Evolutionary conservation across 2,797 vertebrate genomes (phyloP), one percentile per base, ranked within the genome.

Genomic region (Vultur gryphus): DNA sequence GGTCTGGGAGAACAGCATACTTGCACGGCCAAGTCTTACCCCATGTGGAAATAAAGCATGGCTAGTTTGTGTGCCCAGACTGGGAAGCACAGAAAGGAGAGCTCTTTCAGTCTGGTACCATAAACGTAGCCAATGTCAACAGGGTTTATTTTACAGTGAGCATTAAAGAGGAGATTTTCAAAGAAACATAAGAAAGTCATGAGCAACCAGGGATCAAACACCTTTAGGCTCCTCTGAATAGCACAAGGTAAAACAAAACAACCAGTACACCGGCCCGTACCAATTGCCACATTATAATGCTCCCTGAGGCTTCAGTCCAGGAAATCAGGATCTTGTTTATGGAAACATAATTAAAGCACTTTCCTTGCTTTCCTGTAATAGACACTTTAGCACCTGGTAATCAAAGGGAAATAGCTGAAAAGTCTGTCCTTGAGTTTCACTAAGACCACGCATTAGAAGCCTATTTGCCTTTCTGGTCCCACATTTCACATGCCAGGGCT

Each of bases 331-430:
- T 67, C 81, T 89, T 92, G 78, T 71, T 94, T 89, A 87, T 52
- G 18, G 81, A 84, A 93, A 71, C 25, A 62, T 57, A 84, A 95
- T 87, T 89, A 94, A 85, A 89, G 61, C 49, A 92, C 52, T 93
- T 84, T 75, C 29, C 39, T 83, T 83, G 48, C 37, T 81, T 96
- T 95, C 69, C 84, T 78, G 54, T 37, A 91, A 80, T n/a, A 90
- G 57, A 64, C 26, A 44, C 49, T 85, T 93, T 83, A 92, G 61
- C 78, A 92, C 71, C 64, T 85, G 39, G 31, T 29, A 71, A 87
- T 87, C 43, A 90, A 89, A 89, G 14, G 9, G 28, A 92, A 95
- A 92, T 49, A 81, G 13, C 44, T 84, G 71, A 95, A 80, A 93
- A 94, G 4, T 71, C 35, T 69, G 76, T 20, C 66, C 37, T 6